Evolutionary conservation across 2,888 invertebrate species (phyloP), one percentile per base, ranked within the genome.

Genomic region (Dryocosmus kuriphilus): DNA sequence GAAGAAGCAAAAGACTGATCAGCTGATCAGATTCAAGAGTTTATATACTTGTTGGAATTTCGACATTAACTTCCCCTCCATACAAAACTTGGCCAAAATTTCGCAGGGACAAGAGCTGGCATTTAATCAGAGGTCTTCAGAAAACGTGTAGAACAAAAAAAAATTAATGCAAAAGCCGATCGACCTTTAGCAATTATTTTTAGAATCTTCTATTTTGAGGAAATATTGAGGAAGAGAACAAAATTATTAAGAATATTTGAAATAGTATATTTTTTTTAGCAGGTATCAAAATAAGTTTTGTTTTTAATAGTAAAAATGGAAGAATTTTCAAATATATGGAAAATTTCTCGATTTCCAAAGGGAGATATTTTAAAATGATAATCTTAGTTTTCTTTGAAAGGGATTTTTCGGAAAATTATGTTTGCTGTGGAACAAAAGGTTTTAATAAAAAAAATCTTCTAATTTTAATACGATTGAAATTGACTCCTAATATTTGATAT

Each of bases 21-120:
- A 63, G 22, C 3, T 38, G 63, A 38, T 38, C 35, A 35, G 19
- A 35, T 38, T 35, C 1, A 5, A 5, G 63, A 0, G 63, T 35
- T 63, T 63, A 63, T 63, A 38, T 63, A 63, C 63, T 63, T 32
- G 24, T 11, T 63, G 1, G 19, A n/a, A 63, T 35, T 32, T 63
- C 38, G 38, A 14, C 35, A 22, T 6, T 63, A 22, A 63, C 38
- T 35, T 35, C 38, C 63, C 22, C 35, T 35, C 22, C 22, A 4
- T 6, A n/a, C 2, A 9, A 0, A 35, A 14, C 14, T 35, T 35
- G n/a, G 22, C 1, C 7, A 63, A 35, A 63, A n/a, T 63, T 63
- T 63, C 63, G 46, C 19, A 19, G 19, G 1, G 19, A 0, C 16
- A 46, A 16, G 19, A 16, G 19, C 5, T 46, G 46, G 16, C 46